Conservation (phyloP, 1,140 invertebrate genomes). For the Antheraea pernyi region DNA sequence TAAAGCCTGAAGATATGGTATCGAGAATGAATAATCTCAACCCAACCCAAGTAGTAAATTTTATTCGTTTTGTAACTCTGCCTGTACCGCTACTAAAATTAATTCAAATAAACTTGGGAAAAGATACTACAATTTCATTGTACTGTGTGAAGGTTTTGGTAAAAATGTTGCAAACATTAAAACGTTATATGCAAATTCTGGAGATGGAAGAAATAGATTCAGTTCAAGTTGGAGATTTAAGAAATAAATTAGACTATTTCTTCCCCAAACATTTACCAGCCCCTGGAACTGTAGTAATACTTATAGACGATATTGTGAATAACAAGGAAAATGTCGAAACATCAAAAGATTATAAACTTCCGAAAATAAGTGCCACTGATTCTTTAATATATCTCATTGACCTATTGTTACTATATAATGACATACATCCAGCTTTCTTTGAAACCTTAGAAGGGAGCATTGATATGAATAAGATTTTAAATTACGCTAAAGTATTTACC, state of each 20-base stretch:
- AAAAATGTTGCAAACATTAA: slow-evolving; percentile 72
- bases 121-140: slow-evolving; percentile 66
- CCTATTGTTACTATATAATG: slow-evolving; percentile 79
- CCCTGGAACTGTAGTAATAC: slow-evolving; percentile 69
- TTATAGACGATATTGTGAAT: slow-evolving; percentile 71
- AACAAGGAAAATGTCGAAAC: slow-evolving; percentile 26
- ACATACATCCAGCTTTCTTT: slow-evolving; percentile 78
- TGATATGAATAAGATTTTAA: slow-evolving; percentile 73
- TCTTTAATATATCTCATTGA: slow-evolving; percentile 77
- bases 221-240: slow-evolving; percentile 59
- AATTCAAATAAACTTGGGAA: slow-evolving; percentile 62
- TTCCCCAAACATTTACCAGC: slow-evolving; percentile 78
- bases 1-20: slow-evolving; percentile 68
- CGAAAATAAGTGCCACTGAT: slow-evolving; percentile 52
- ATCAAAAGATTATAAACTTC: slow-evolving; percentile 51
- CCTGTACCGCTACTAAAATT: slow-evolving; percentile 76
- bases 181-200: slow-evolving; percentile 62
- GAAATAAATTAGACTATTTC: slow-evolving; percentile 68
- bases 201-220: slow-evolving; percentile 41
- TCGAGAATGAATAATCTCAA: slow-evolving; percentile 57
- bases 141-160: slow-evolving; percentile 73
- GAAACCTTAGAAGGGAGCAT: slow-evolving; percentile 69
- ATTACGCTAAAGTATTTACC: slow-evolving; percentile 55
- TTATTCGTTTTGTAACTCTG: slow-evolving; percentile 74
- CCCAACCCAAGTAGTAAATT: slow-evolving; percentile 68